phyloP scores from a whole-genome alignment of 2,797 vertebrate genomes.

The Triplophysa yarkandensis region DNA sequence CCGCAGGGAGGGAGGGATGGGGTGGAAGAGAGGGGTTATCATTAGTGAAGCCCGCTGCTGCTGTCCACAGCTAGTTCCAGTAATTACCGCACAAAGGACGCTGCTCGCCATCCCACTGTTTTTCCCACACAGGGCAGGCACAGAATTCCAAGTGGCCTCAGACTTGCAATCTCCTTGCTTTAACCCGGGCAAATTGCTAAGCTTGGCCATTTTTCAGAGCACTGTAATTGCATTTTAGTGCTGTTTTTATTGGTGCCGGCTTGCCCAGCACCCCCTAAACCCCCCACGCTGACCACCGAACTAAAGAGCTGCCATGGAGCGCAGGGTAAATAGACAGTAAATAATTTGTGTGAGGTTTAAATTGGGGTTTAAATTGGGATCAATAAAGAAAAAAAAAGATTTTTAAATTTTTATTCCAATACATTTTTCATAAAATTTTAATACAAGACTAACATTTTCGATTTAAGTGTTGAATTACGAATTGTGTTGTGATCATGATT shows the following conservation, averaged over 20 bases:
- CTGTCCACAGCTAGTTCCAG: conserved; percentile 81
- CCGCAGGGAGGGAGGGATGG: conserved; percentile 56
- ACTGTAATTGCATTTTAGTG: conserved; percentile 84
- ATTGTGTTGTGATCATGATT: neutral
- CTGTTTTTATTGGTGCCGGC: conserved; percentile 79
- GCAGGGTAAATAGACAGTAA: conserved; percentile 76
- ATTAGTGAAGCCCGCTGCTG: conserved; percentile 75
- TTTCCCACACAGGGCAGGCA: conserved; percentile 84
- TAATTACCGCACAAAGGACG: conserved; percentile 84
- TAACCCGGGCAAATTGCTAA: conserved; percentile 80
- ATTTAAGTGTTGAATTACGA: neutral
- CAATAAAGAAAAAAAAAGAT: conserved; percentile 48
- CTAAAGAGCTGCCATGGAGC: conserved; percentile 19
- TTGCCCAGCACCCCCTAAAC: conserved; percentile 65
- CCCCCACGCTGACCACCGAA: conserved; percentile 66
- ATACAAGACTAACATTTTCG: neutral
- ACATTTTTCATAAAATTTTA: too few relatives aligned
- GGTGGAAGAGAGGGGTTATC: conserved; percentile 73
- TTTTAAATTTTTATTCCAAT: too few relatives aligned
- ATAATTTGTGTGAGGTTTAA: conserved; percentile 71
- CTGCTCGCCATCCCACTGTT: conserved; percentile 80
- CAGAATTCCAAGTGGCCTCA: conserved; percentile 81
- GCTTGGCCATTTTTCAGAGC: conserved; percentile 81
- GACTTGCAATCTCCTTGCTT: conserved; percentile 81
- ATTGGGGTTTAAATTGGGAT: conserved; percentile 52